These are phyloP conservation scores for Polydrusus tereticollis DNA, from an alignment of 2,888 invertebrate species.

Conservation along the genomic window DNA sequence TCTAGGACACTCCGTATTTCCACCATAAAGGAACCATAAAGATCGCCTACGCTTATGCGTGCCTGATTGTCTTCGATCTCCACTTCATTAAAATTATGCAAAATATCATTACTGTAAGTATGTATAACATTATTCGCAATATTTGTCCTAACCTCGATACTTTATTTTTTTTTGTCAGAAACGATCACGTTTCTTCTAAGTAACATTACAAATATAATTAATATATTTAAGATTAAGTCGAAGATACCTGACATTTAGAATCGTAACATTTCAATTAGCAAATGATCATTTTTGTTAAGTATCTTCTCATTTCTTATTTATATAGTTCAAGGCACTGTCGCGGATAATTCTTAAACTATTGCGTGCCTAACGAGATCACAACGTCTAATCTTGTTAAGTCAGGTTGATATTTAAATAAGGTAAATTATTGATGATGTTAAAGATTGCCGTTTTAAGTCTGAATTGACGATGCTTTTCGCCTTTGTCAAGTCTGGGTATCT, in stretches of 20 bases:
- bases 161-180: background rate
- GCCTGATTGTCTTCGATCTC: background rate
- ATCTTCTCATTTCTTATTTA: slow-evolving; percentile 30
- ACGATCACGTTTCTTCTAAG: slow-evolving; percentile 3
- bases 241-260: slow-evolving; percentile 26
- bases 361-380: background rate
- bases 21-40: background rate
- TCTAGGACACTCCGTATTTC: no score
- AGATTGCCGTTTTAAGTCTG: background rate
- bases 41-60: background rate
- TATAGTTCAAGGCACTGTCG: slow-evolving; percentile 39
- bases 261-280: slow-evolving; percentile 32
- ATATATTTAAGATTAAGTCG: slow-evolving; percentile 21
- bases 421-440: no score
- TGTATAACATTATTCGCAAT: background rate
- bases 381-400: background rate
- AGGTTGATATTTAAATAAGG: background rate
- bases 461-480: no score
- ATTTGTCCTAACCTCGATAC: slow-evolving; percentile 8
- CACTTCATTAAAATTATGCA: background rate
- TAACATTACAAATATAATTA: slow-evolving; percentile 11
- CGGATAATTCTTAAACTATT: background rate
- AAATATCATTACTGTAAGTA: slow-evolving; percentile 10
- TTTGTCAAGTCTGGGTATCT: no score
- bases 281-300: slow-evolving; percentile 14